Evolutionary conservation across 1,140 invertebrate species (phyloP).

Genomic region (Conus ventricosus): DNA sequence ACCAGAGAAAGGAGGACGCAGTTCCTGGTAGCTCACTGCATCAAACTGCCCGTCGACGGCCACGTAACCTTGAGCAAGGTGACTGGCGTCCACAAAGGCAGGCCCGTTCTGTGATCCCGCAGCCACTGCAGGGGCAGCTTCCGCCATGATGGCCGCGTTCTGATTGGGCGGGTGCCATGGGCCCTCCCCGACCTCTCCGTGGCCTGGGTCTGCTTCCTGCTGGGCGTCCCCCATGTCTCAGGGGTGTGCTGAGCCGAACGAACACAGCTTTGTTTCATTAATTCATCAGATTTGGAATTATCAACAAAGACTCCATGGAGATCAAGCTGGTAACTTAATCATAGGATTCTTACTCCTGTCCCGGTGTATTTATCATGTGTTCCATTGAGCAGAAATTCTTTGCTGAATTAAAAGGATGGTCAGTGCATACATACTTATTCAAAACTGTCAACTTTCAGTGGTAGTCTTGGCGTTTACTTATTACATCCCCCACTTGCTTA

Average conservation of each 20-base stretch:
- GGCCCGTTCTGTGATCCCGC: constrained; percentile 9
- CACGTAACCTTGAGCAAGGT: constrained; percentile 9
- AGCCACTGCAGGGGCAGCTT: constrained; percentile 5
- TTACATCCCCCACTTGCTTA: too few species aligned
- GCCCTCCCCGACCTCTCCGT: constrained; percentile 32
- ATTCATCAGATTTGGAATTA: neutral
- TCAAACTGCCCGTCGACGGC: constrained; percentile 22
- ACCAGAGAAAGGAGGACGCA: constrained; percentile 41
- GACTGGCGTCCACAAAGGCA: constrained; percentile 19
- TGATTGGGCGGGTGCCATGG: constrained; percentile 35
- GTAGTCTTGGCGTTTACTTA: too few species aligned
- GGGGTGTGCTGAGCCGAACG: neutral
- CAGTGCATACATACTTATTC: too few species aligned
- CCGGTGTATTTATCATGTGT: too few species aligned
- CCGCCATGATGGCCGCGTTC: constrained; percentile 25
- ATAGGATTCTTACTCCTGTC: too few species aligned
- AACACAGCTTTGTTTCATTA: neutral
- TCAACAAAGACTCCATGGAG: neutral
- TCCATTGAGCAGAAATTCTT: too few species aligned
- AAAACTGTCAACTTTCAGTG: too few species aligned
- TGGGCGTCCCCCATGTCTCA: constrained; percentile 17
- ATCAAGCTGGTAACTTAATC: too few species aligned
- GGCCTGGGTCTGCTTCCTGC: constrained; percentile 28
- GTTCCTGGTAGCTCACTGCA: constrained; percentile 33
- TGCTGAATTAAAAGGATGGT: too few species aligned